A percentile compares a stretch with the other conserved stretches of the same genome.
These are phyloP conservation scores for Vireo altiloquus DNA, from an alignment of 2,113 vertebrate species.

Conservation along the genomic window DNA sequence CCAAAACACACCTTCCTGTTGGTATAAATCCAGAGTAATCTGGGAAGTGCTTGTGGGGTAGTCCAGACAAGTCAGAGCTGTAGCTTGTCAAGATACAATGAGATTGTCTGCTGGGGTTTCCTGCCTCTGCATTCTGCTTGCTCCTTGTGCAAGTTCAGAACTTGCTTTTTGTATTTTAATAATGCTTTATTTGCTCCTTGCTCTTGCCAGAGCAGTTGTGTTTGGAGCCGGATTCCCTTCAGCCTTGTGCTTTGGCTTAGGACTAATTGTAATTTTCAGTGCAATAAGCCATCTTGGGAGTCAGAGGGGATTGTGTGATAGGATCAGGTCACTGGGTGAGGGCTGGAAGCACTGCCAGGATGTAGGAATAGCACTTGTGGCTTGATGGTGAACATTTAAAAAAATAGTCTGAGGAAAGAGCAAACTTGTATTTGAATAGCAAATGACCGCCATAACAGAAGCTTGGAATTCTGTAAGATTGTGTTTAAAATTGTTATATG, in stretches of 20 bases:
- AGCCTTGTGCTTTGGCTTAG: background rate
- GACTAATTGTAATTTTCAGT: background rate
- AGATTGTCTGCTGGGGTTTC: background rate
- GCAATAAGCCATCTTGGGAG: background rate
- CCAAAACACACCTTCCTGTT: background rate
- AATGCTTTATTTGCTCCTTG: background rate
- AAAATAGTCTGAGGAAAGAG: background rate
- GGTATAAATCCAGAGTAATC: background rate
- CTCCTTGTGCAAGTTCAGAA: background rate
- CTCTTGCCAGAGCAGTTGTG: background rate
- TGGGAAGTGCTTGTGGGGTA: background rate
- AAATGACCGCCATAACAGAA: background rate
- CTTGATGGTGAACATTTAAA: background rate
- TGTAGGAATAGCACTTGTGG: background rate
- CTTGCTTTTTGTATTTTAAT: background rate
- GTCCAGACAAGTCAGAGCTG: background rate
- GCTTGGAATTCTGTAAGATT: background rate
- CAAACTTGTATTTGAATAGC: background rate
- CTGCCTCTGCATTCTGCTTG: background rate
- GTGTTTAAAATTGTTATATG: background rate
- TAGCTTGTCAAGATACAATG: background rate
- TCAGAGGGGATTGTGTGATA: background rate
- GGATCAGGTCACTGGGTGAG: background rate
- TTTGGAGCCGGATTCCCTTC: background rate
- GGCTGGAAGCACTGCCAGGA: background rate